Evolutionary conservation across 2,113 vertebrate genomes (phyloP).

Genomic region (Coturnix japonica): DNA sequence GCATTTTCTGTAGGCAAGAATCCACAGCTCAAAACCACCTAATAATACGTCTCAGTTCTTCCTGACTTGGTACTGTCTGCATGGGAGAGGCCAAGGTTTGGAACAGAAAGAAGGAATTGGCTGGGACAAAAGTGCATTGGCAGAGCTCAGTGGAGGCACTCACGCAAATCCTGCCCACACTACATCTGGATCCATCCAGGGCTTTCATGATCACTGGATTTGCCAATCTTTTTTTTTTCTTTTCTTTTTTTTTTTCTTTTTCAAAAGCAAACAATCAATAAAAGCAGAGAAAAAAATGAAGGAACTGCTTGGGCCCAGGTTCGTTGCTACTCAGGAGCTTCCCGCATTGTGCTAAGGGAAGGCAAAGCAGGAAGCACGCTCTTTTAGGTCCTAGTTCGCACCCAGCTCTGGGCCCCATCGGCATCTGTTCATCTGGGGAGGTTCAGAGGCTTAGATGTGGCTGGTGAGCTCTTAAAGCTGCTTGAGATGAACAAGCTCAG

Average conservation of each 20-base stretch:
- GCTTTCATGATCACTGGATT: conserved; percentile 14
- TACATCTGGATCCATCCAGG: not conserved
- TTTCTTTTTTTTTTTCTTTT: not conserved
- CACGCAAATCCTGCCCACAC: conserved; percentile 16
- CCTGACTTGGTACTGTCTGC: conserved; percentile 38
- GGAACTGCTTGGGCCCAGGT: conserved; percentile 5
- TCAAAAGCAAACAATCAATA: conserved; percentile 47
- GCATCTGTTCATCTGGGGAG: not conserved
- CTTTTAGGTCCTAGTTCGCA: not conserved
- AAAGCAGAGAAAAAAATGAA: not conserved
- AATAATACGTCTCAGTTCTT: conserved; percentile 45
- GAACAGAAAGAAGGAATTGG: conserved; percentile 20
- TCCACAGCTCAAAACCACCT: conserved; percentile 64
- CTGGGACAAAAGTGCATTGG: conserved; percentile 45
- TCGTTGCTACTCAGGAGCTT: conserved; percentile 11
- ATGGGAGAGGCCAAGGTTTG: conserved; percentile 11
- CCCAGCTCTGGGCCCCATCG: not conserved
- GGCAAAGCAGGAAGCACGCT: not conserved
- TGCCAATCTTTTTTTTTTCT: not conserved
- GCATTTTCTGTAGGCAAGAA: conserved; percentile 52
- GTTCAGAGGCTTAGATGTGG: not conserved
- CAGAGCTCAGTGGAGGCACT: conserved; percentile 33
- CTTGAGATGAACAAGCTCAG: not conserved
- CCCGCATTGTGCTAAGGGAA: not conserved
- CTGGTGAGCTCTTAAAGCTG: not conserved